Conservation (phyloP, 2,888 invertebrate genomes). For the Netelia inedita region DNA sequence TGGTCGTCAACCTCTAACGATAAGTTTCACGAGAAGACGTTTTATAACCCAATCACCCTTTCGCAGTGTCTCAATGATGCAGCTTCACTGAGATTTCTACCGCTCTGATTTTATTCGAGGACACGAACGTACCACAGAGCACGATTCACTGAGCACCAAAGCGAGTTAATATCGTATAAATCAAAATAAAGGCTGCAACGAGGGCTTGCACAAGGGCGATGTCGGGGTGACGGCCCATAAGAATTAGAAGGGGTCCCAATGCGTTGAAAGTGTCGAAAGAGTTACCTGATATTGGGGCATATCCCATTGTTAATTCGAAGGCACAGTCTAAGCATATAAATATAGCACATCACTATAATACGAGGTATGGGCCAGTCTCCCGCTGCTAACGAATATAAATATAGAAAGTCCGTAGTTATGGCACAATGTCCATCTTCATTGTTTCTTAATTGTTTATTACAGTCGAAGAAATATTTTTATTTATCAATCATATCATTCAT, state of each 20-base stretch:
- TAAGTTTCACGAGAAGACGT: background rate
- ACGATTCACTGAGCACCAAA: conserved; percentile 78
- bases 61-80: conserved; percentile 10
- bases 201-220: conserved; percentile 68
- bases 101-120: conserved; percentile 71
- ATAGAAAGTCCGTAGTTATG: background rate
- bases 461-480: background rate
- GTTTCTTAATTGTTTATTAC: background rate
- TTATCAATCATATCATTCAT: background rate
- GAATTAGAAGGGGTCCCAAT: conserved; percentile 75
- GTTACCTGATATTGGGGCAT: conserved; percentile 78
- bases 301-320: conserved; percentile 57
- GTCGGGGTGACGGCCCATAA: conserved; percentile 79
- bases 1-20: background rate
- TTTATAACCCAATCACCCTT: background rate
- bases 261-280: conserved; percentile 75
- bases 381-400: background rate
- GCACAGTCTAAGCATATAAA: conserved; percentile 17
- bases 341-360: conserved; percentile 6
- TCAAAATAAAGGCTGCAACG: conserved; percentile 82
- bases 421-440: background rate
- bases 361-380: background rate
- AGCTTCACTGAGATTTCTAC: background rate
- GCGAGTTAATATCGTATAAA: conserved; percentile 84
- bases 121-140: conserved; percentile 74